These are phyloP conservation scores for Bothrops alternatus DNA, from an alignment of 2,797 vertebrate species.

Conservation along the genomic window DNA sequence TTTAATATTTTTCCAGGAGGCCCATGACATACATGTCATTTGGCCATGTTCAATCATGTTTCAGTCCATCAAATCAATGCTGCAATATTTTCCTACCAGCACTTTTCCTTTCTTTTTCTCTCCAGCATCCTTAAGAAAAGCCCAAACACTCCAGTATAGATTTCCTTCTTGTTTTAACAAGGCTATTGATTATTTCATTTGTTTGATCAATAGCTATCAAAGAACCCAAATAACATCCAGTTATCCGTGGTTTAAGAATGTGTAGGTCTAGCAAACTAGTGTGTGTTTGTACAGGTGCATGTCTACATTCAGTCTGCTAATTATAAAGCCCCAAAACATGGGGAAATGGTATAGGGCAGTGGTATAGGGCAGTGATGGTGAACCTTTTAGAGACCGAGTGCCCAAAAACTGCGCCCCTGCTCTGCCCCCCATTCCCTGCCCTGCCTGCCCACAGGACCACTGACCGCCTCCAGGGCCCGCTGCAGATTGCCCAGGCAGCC, in stretches of 20 bases:
- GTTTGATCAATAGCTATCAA: not conserved
- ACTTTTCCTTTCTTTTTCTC: not conserved
- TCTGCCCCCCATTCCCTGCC: too few species aligned
- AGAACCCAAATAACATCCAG: not conserved
- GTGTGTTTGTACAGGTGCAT: not conserved
- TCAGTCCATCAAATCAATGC: not conserved
- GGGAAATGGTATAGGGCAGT: too few species aligned
- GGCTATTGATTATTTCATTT: not conserved
- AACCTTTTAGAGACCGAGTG: too few species aligned
- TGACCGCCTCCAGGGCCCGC: too few species aligned
- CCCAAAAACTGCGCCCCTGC: too few species aligned
- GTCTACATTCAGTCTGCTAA: not conserved
- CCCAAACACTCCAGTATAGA: not conserved
- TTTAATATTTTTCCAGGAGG: constrained; percentile 12
- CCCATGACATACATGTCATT: not conserved
- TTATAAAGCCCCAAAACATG: not conserved
- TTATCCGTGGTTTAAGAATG: not conserved
- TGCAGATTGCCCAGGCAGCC: too few species aligned
- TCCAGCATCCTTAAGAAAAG: not conserved
- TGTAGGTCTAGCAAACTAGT: not conserved
- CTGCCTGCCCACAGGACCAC: too few species aligned
- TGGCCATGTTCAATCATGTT: not conserved
- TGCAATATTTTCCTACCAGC: not conserved
- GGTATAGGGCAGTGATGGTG: too few species aligned
- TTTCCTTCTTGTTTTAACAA: not conserved